Conservation (phyloP, 2,113 vertebrate species). For the Pangasianodon hypophthalmus region DNA sequence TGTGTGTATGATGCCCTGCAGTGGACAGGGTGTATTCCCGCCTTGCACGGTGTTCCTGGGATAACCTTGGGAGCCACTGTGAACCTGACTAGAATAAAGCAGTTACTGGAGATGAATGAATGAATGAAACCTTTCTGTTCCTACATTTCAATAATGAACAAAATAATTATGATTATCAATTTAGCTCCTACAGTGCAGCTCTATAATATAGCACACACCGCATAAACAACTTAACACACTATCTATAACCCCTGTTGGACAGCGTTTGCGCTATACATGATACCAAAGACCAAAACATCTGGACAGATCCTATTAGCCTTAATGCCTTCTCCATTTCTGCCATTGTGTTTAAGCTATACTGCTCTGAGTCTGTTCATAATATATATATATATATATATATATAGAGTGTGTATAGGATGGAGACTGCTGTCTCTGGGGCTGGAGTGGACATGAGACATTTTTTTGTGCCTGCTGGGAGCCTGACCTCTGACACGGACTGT, state of each 20-base stretch:
- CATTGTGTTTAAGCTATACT: not conserved
- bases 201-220: not conserved
- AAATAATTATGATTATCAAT: not conserved
- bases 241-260: not conserved
- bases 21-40: not conserved
- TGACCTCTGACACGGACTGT: conserved; percentile 10
- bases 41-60: not conserved
- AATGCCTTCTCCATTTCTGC: not conserved
- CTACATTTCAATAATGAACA: not conserved
- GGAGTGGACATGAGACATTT: conserved; percentile 5
- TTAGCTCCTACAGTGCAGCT: not conserved
- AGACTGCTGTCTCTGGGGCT: conserved; percentile 6
- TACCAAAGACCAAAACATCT: not conserved
- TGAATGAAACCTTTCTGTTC: not conserved
- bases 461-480: not conserved
- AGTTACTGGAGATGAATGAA: not conserved
- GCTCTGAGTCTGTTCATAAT: not conserved
- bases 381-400: too few relatives aligned
- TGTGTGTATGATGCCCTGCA: not conserved
- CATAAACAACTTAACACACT: not conserved
- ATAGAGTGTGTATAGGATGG: not conserved
- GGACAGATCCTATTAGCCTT: conserved; percentile 11
- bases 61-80: not conserved
- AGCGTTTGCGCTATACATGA: not conserved
- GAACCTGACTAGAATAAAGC: not conserved